Base-by-base conservation (phyloP, 64 coral and sea anemone genomes). In the Anthopleura sola region DNA sequence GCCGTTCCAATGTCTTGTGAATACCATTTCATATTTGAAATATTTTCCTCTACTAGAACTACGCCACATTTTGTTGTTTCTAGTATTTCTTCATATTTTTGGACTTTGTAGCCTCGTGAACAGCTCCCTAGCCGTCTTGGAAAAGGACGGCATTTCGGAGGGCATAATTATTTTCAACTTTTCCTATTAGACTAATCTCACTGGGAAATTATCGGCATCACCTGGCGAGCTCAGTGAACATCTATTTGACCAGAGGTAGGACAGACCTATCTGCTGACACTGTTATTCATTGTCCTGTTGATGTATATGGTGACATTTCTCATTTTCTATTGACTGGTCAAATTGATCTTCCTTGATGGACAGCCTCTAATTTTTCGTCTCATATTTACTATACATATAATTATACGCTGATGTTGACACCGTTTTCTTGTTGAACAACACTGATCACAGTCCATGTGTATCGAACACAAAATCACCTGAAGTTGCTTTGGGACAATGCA, bases 401-500 rank as follows among this genome's bases (percentile, higher is more conserved):
- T 26, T 11, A 56, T 62, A 26, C 21, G 23, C 58, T 8, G 24
- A 5, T 62, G 58, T 62, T 24, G 58, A 62, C n/a, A 26, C 23
- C 7, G 58, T 26, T 62, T n/a, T n/a, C 58, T 26, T 62, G n/a
- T 62, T 62, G 21, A 28, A 7, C 58, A 26, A n/a, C n/a, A n/a
- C n/a, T n/a, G n/a, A n/a, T 0, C 58, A 26, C n/a, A 62, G 21
- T 62, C 58, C 58, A 62, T n/a, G 2, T 26, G 23, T n/a, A 10
- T 62, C 58, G 21, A 62, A 6, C 31, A 29, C 75, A 29, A 18
- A 77, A 77, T 77, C 75, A 77, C 29, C 75, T 29, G 15, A 77
- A 77, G 31, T 77, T 77, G 75, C 75, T 77, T 37, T 77, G 75
- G 75, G 75, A 77, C 32, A 77, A 34, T 18, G 75, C 75, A 23